Evolutionary conservation across 2,888 invertebrate species (phyloP).

Genomic region (Oligia latruncula): DNA sequence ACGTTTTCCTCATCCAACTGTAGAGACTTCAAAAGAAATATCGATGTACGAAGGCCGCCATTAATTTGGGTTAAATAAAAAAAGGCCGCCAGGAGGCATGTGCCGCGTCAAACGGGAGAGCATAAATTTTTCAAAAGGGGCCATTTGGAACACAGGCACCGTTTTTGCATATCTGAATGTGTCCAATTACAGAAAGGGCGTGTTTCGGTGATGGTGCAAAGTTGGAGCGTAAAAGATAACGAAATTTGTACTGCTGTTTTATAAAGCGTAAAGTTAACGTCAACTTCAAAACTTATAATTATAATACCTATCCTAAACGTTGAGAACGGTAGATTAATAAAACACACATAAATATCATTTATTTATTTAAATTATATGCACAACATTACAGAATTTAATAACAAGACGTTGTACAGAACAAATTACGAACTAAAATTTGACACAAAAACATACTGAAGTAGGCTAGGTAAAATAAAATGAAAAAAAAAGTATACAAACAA

Average conservation of each 20-base stretch:
- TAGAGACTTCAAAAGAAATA: conserved; percentile 68
- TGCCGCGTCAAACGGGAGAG: conserved; percentile 78
- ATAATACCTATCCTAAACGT: background rate
- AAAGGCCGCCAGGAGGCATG: conserved; percentile 69
- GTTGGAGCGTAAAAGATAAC: conserved; percentile 42
- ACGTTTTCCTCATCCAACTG: conserved; percentile 55
- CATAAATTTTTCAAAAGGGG: conserved; percentile 82
- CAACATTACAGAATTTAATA: no score
- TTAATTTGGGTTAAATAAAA: conserved; percentile 75
- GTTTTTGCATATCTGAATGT: conserved; percentile 85
- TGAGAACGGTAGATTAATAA: background rate
- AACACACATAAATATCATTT: no score
- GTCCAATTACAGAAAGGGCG: conserved; percentile 81
- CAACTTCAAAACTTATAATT: background rate
- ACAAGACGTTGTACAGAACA: no score
- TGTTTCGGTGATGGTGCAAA: conserved; percentile 67
- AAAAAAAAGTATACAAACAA: no score
- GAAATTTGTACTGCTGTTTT: background rate
- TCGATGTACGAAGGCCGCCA: conserved; percentile 66
- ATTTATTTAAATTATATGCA: no score
- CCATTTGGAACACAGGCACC: conserved; percentile 76
- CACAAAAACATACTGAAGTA: no score
- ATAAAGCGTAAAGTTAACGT: background rate
- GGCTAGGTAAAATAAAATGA: no score
- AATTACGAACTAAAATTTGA: no score